Percentiles rank a stretch among this genome's conserved stretches.
Conservation (phyloP, 2,888 invertebrate genomes). For the Beris morrisii region DNA sequence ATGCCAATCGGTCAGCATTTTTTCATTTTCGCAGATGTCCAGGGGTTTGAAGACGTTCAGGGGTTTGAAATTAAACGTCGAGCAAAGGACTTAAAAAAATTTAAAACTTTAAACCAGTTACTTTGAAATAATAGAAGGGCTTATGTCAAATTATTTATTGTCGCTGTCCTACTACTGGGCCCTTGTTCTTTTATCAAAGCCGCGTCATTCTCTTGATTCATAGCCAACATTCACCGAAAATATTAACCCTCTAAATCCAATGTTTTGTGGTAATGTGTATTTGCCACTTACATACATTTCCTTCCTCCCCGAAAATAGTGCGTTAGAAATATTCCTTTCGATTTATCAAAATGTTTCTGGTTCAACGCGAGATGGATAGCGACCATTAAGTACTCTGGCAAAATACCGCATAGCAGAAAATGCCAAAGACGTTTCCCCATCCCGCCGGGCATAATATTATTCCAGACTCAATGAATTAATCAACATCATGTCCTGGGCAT, state of each 20-base stretch:
- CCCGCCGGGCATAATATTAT: constrained; percentile 19
- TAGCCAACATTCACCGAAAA: constrained; percentile 21
- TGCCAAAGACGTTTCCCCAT: constrained; percentile 11
- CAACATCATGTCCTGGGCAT: constrained; percentile 26
- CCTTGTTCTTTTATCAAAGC: too few relatives aligned
- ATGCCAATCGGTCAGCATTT: too few relatives aligned
- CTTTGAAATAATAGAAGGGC: too few relatives aligned
- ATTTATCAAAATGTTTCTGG: constrained; percentile 32
- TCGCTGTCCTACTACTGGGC: too few relatives aligned
- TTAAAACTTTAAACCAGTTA: too few relatives aligned
- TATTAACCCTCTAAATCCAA: constrained; percentile 20
- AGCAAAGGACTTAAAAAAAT: too few relatives aligned
- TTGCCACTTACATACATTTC: constrained; percentile 19
- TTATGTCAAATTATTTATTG: too few relatives aligned
- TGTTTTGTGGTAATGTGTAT: constrained; percentile 9
- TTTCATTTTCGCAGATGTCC: too few relatives aligned
- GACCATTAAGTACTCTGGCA: constrained; percentile 26
- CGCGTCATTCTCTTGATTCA: constrained; percentile 24
- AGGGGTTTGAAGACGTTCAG: too few relatives aligned
- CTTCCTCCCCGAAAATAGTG: constrained; percentile 12
- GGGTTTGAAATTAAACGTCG: too few relatives aligned
- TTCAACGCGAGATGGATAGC: constrained; percentile 32
- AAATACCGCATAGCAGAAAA: not conserved
- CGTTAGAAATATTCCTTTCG: constrained; percentile 30
- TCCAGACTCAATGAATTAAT: constrained; percentile 26